phyloP scores from a whole-genome alignment of 2,113 vertebrate genomes.

The Hippocampus abdominalis region DNA sequence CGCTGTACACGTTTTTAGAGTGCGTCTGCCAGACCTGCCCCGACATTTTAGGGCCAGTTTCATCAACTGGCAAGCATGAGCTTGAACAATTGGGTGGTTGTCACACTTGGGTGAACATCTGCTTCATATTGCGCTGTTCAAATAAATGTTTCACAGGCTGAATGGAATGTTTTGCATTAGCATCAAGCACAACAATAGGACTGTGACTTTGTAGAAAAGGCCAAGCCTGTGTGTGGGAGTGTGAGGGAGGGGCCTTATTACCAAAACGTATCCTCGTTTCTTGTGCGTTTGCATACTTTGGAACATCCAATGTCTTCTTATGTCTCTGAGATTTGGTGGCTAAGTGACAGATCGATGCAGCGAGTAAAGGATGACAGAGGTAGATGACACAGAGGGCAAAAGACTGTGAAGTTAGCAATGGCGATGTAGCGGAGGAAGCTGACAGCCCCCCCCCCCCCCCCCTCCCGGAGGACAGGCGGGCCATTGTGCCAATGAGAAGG shows the following conservation, averaged over 20 bases:
- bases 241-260: constrained; percentile 15
- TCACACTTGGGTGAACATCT: background rate
- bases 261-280: background rate
- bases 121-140: background rate
- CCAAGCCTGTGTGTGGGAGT: background rate
- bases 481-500: constrained; percentile 42
- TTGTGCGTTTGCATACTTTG: background rate
- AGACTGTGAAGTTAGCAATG: constrained; percentile 13
- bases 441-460: constrained; percentile 36
- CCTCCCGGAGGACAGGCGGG: constrained; percentile 14
- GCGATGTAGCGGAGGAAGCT: constrained; percentile 15
- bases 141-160: background rate
- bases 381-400: constrained; percentile 18
- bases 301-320: constrained; percentile 12
- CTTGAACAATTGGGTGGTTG: background rate
- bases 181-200: background rate
- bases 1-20: too few relatives aligned
- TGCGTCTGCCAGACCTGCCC: too few relatives aligned
- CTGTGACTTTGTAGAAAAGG: background rate
- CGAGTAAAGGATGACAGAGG: constrained; percentile 19
- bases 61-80: background rate
- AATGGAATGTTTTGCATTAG: background rate
- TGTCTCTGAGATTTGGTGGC: constrained; percentile 15
- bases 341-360: constrained; percentile 29
- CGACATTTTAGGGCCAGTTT: too few relatives aligned